Evolutionary conservation across 2,888 invertebrate species (phyloP).

Genomic region (Coelinius sp.): DNA sequence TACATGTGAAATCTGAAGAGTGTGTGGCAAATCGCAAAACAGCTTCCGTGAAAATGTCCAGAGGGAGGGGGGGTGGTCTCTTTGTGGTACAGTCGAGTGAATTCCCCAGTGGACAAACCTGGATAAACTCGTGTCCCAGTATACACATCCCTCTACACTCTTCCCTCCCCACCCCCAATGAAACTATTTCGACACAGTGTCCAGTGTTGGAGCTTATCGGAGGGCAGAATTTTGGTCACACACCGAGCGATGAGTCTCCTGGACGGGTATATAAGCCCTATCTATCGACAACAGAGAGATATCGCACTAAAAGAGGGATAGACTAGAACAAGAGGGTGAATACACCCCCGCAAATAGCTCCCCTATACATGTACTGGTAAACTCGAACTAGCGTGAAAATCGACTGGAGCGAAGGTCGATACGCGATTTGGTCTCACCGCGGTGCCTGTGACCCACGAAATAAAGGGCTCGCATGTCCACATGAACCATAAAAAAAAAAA

Average conservation of each 20-base stretch:
- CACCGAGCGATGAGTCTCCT: neutral
- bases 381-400: constrained; percentile 14
- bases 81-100: constrained; percentile 26
- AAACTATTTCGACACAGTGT: constrained; percentile 25
- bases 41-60: constrained; percentile 47
- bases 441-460: too few species aligned
- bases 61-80: constrained; percentile 8
- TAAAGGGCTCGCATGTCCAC: too few species aligned
- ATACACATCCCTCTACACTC: neutral
- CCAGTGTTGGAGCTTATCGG: too few species aligned
- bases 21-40: constrained; percentile 41
- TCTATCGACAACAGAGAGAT: constrained; percentile 17
- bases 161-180: neutral
- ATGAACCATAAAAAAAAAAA: too few species aligned
- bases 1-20: constrained; percentile 24
- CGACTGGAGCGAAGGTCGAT: constrained; percentile 13
- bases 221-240: constrained; percentile 18
- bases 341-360: neutral
- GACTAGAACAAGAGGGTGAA: neutral
- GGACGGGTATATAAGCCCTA: constrained; percentile 14
- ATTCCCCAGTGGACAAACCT: constrained; percentile 24
- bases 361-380: neutral
- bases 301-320: neutral
- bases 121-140: neutral
- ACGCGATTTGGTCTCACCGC: constrained; percentile 15